Base-by-base conservation (phyloP, 2,113 vertebrate species). In the Paraplagusia blochii region DNA sequence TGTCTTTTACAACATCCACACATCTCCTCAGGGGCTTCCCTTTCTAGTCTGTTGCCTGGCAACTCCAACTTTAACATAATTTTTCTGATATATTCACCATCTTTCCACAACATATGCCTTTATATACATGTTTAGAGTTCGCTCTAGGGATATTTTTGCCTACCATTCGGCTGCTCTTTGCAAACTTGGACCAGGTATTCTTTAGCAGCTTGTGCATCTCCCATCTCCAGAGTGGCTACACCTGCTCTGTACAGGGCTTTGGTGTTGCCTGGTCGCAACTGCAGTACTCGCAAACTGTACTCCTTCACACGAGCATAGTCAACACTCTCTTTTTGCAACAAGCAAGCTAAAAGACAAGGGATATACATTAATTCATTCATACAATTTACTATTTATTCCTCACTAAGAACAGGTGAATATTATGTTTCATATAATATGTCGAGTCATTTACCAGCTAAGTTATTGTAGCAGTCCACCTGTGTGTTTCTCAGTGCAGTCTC, bases 391-490 rank as follows among this genome's bases (percentile, higher is more conserved):
- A 8, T 29, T 6, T 29, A 29, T 6, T 29, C 22, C 22, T 29
- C 22, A 29, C 22, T 29, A 29, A 29, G 22, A 29, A 2, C 22
- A 29, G 2, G 22, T 29, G 22, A 29, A 29, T 6, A 29, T 6
- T n/a, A 11, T 11, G 17, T 53, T 35, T 19, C 44, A 38, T 33
- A 11, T 2, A 17, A 9, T 35, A 47, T 44, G 22, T 29, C 13
- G 1, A 13, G 62, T 22, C 51, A 75, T 63, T 11, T 90, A 95
- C 95, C 95, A 65, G 94, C 92, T 56, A 96, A 76, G 58, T 95
- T 96, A 85, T 95, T 96, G 88, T 95, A 95, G 86, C 94, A 95
- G 84, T 95, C 94, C 2, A 92, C 85, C 85, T 95, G 92, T 29
- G 80, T 93, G 74, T 54, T 85, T 53, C 91, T 89, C 17, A 95